Conservation (phyloP, 2,113 vertebrate species). For the Otolemur garnettii region DNA sequence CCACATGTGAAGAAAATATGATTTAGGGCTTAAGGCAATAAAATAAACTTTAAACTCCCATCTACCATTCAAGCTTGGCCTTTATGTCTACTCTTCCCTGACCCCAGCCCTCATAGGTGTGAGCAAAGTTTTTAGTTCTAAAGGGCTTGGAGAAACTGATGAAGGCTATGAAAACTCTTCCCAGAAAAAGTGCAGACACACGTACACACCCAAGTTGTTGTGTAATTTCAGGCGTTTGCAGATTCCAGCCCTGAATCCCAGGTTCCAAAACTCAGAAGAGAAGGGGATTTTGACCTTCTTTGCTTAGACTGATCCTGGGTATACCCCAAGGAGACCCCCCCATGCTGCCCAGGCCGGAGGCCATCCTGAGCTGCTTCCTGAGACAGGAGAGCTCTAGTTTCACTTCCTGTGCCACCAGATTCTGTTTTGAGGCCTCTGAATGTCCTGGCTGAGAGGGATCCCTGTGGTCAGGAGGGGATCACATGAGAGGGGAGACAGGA, state of each 20-base stretch:
- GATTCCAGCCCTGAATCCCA: not conserved
- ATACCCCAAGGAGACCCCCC: not conserved
- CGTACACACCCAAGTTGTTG: not conserved
- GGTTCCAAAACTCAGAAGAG: not conserved
- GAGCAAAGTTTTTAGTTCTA: not conserved
- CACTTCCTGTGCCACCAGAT: not conserved
- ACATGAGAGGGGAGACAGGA: not conserved
- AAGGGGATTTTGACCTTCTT: not conserved
- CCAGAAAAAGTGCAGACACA: not conserved
- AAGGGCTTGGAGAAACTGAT: not conserved
- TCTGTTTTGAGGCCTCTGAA: not conserved
- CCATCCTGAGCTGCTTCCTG: not conserved
- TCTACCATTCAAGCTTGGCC: not conserved
- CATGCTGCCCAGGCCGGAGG: not conserved
- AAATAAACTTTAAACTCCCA: not conserved
- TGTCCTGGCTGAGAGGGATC: not conserved
- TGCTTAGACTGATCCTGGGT: not conserved
- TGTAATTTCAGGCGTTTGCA: not conserved
- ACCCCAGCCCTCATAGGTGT: rapidly evolving
- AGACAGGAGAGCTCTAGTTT: not conserved
- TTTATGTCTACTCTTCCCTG: not conserved
- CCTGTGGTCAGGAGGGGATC: not conserved
- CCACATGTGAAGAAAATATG: not conserved
- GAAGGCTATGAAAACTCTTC: not conserved
- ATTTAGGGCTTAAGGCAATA: not conserved